Conservation (phyloP, 2,888 invertebrate genomes). For the Stomorhina lunata region DNA sequence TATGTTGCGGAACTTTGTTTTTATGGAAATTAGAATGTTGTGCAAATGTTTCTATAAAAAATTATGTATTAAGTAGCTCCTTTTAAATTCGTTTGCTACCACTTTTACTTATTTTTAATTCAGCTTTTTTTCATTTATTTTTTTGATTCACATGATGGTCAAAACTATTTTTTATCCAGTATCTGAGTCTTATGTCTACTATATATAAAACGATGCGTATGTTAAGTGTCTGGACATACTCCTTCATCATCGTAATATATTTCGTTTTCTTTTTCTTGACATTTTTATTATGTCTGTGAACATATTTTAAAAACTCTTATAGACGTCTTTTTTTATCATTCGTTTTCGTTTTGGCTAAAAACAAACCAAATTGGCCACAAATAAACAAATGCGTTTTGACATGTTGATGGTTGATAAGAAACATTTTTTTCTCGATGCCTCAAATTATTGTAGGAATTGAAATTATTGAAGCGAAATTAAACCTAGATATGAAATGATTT, state of each 20-base stretch:
- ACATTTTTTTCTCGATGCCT: constrained; percentile 1
- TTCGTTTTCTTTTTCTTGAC: constrained; percentile 68
- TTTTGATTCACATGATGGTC: constrained; percentile 26
- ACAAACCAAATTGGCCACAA: constrained; percentile 51
- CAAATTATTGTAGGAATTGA: background rate
- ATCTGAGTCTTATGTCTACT: constrained; percentile 41
- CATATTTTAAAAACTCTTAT: constrained; percentile 53
- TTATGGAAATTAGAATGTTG: too few relatives aligned
- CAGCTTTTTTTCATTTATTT: background rate
- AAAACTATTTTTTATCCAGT: constrained; percentile 39
- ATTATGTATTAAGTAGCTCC: background rate
- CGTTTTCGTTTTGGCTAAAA: constrained; percentile 11
- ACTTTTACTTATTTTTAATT: constrained; percentile 9
- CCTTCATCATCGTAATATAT: constrained; percentile 66
- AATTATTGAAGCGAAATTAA: constrained; percentile 7
- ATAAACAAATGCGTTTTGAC: constrained; percentile 44
- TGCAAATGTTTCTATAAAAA: background rate
- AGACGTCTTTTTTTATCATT: background rate
- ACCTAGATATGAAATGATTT: background rate
- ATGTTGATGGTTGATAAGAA: constrained; percentile 51
- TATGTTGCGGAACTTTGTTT: too few relatives aligned
- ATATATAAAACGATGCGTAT: constrained; percentile 31
- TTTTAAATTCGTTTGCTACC: constrained; percentile 15
- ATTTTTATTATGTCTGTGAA: constrained; percentile 70
- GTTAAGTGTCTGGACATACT: constrained; percentile 66